Evolutionary conservation across 2,888 invertebrate genomes (phyloP), one percentile per base, ranked within the genome.

Genomic region (Apodemia hepburni): DNA sequence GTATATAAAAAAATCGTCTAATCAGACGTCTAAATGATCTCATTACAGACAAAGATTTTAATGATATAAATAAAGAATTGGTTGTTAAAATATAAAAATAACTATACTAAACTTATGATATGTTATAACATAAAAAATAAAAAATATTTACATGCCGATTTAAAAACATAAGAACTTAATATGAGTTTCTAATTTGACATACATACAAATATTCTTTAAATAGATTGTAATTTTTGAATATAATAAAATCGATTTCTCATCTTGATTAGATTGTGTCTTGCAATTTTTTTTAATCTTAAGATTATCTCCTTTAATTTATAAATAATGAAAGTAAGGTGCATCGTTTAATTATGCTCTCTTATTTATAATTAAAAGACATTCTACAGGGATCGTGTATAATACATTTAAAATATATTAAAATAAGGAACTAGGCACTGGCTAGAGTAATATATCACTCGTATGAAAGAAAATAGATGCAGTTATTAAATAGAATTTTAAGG

Each of bases 331-430:
- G 27, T 33, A 17, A 61, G 12, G 11, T 29, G 17, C 17, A 33
- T 35, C 17, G 0, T 61, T 51, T 58, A 68, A 65, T 68, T 66
- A 65, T 68, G 73, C 75, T 75, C 74, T 74, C 73, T 74, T 65
- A 66, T 70, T 72, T 75, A 75, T 80, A 72, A 75, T 76, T 80
- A 82, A 69, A 85, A 85, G 79, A 85, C 82, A 82, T 83, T 82
- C 73, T 87, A 84, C 84, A 84, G 84, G 84, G 84, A 85, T 71
- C 76, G 63, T 45, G 62, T 64, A 61, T 67, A 63, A 63, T 67
- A 65, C 59, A 66, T 57, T 65, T 61, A 22, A 59, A 42, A 17
- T 12, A 59, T 42, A 64, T 54, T 64, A 61, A 42, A 42, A 12
- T 12, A 42, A 59, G 27, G 58, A 61, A 58, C 54, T 22, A 47